These are phyloP conservation scores for Dermatemys mawii DNA, from an alignment of 2,113 vertebrate species.

Conservation along the genomic window DNA sequence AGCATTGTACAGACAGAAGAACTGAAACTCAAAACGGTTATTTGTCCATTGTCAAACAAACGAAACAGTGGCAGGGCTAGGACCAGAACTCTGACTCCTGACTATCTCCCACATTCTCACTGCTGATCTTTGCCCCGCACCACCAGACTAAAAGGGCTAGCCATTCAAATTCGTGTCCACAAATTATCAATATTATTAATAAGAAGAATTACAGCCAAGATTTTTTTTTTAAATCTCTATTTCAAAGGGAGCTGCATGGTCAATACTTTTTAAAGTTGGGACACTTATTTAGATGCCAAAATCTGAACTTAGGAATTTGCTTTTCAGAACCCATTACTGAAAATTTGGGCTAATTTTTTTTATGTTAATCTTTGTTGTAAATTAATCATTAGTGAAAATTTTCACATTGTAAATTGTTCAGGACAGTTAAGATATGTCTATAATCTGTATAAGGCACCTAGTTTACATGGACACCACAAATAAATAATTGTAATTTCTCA, in stretches of 20 bases:
- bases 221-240: background rate
- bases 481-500: background rate
- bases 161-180: background rate
- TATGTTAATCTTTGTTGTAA: background rate
- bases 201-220: background rate
- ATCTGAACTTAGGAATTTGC: background rate
- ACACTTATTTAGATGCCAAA: background rate
- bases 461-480: constrained; percentile 21
- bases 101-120: background rate
- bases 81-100: background rate
- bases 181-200: background rate
- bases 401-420: constrained; percentile 6
- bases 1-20: background rate
- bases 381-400: constrained; percentile 5
- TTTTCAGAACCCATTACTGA: background rate
- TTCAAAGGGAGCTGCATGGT: background rate
- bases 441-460: background rate
- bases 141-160: background rate
- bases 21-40: background rate
- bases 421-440: background rate
- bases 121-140: background rate
- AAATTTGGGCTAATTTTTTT: no score
- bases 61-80: no score
- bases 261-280: background rate
- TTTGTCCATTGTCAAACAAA: no score